A percentile compares a stretch with the other conserved stretches of the same genome.
phyloP scores from a whole-genome alignment of 2,113 vertebrate genomes.

The Turdus rufiventris region DNA sequence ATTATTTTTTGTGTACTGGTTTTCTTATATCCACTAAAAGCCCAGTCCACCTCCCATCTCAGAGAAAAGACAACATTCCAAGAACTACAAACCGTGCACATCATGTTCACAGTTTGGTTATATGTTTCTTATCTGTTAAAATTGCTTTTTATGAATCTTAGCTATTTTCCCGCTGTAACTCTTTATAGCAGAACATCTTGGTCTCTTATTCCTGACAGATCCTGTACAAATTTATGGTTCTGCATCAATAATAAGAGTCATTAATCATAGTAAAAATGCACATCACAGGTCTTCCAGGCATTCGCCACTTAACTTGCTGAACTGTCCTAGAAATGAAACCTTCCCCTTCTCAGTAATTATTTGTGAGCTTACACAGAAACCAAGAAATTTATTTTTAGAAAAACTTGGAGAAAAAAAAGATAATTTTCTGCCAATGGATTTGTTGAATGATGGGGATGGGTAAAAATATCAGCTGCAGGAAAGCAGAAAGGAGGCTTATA shows the following conservation, averaged over 20 bases:
- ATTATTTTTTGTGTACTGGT: not conserved
- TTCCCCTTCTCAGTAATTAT: not conserved
- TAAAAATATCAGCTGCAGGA: not conserved
- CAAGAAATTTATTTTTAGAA: not conserved
- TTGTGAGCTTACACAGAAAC: not conserved
- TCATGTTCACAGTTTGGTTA: not conserved
- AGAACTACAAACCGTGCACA: not conserved
- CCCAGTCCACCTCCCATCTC: not conserved
- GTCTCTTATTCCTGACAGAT: not conserved
- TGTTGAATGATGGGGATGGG: not conserved
- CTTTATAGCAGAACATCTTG: not conserved
- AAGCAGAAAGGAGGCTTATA: not conserved
- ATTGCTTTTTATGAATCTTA: not conserved
- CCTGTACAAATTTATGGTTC: not conserved
- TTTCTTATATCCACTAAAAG: not conserved
- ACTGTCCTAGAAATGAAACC: not conserved
- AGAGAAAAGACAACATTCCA: not conserved
- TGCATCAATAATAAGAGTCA: conserved; percentile 25
- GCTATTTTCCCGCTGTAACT: not conserved
- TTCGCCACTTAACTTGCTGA: not conserved
- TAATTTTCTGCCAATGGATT: not conserved
- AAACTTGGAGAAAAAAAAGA: not conserved
- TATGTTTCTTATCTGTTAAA: not conserved
- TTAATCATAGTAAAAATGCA: conserved; percentile 24
- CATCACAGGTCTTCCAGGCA: not conserved